A percentile compares a stretch with the other conserved stretches of the same genome.
These are phyloP conservation scores for Pyrrhia umbra DNA, from an alignment of 2,888 invertebrate genomes.

Conservation along the genomic window DNA sequence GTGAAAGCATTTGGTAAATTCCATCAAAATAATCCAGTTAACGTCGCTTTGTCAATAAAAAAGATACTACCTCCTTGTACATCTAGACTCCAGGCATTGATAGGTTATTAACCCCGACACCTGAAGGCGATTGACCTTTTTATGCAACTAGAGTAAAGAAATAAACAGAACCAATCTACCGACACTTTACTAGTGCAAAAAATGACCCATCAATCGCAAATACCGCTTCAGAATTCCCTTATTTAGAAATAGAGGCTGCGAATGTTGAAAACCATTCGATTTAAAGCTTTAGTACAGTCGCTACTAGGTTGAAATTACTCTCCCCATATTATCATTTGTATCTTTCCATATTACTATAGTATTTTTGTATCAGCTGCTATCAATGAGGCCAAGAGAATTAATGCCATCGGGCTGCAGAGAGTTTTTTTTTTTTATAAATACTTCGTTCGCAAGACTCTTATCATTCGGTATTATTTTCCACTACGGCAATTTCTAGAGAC, in stretches of 20 bases:
- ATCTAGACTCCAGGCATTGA: constrained; percentile 14
- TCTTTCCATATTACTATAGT: too few species aligned
- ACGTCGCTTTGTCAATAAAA: not conserved
- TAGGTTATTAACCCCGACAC: constrained; percentile 28
- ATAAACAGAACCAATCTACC: not conserved
- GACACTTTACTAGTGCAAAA: constrained; percentile 17
- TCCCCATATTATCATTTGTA: not conserved
- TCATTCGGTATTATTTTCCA: too few species aligned
- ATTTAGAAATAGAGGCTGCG: too few species aligned
- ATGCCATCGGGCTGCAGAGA: too few species aligned
- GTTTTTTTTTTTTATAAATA: too few species aligned
- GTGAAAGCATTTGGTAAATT: too few species aligned
- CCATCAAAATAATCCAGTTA: not conserved
- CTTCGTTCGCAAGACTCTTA: too few species aligned
- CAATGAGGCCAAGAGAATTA: too few species aligned
- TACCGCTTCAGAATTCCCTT: not conserved
- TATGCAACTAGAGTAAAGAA: not conserved
- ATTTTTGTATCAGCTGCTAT: too few species aligned
- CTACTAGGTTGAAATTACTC: not conserved
- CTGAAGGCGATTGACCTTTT: constrained; percentile 5
- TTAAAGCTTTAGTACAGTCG: not conserved
- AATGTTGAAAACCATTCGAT: not conserved
- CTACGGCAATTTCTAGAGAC: too few species aligned
- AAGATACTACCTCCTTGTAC: not conserved
- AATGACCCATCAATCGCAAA: not conserved